Evolutionary conservation across 2,888 invertebrate genomes (phyloP), one percentile per base, ranked within the genome.

Genomic region (Cephus pygmeus): DNA sequence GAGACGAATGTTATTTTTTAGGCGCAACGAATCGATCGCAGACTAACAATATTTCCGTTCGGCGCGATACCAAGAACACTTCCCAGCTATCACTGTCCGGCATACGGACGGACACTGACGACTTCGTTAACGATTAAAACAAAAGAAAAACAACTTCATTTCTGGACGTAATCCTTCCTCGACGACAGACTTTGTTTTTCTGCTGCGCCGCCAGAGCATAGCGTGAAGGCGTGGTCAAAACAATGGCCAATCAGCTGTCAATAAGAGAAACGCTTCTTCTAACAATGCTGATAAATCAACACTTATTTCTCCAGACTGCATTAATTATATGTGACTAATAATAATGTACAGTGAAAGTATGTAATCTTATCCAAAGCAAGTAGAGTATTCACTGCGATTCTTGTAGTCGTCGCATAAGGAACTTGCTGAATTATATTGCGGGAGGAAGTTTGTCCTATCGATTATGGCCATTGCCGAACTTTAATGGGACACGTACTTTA

Each of bases 171-270:
- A 69, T 73, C 68, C 73, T 35, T 69, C 69, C 75, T 73, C 56
- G 40, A 68, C 69, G 31, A 40, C 40, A 34, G 34, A 33, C 33
- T 15, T 68, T 78, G 36, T 78, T 78, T 73, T 78, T 76, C 34
- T 73, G 40, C 15, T 76, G 40, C 78, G 75, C 78, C 78, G 78
- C 76, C 34, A 76, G 78, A 71, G 33, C 71, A 34, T 12, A 76
- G 78, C 76, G 76, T 76, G 78, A 75, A 75, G 78, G 78, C 76
- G 78, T 78, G 78, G 78, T 76, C 71, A 78, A 78, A 74, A 77
- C 73, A 78, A 73, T 73, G 71, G 75, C 78, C 78, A 76, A 78
- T 76, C 78, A 78, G 78, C 75, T 76, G 78, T 78, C 71, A 34
- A 71, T 71, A 71, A 71, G 9, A 23, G 9, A 56, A 56, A 56